A percentile compares a stretch with the other conserved stretches of the same genome.
Conservation (phyloP, 2,113 vertebrate species). For the Tretioscincus oriximinensis region DNA sequence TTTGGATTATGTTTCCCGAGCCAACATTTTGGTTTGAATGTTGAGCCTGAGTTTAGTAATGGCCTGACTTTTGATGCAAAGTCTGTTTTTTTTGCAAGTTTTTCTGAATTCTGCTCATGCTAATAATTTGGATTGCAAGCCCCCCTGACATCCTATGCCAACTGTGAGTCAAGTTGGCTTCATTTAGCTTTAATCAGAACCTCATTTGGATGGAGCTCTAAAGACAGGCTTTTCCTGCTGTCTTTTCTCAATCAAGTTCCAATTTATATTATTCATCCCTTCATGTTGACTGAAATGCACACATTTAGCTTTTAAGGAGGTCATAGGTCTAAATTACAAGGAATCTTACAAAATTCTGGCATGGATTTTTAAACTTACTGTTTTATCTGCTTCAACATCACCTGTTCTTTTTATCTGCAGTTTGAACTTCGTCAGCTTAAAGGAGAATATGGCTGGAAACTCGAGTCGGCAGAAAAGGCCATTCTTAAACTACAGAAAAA, state of each 20-base stretch:
- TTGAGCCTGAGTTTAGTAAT: too few species aligned
- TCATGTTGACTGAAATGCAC: not conserved
- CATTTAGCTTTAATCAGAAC: too few species aligned
- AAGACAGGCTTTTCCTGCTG: too few species aligned
- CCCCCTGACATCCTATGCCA: too few species aligned
- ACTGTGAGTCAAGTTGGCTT: too few species aligned
- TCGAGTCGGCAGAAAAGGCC: constrained; percentile 77
- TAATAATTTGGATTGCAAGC: too few species aligned
- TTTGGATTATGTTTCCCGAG: too few species aligned
- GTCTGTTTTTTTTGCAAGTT: too few species aligned
- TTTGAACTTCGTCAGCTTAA: constrained; percentile 72
- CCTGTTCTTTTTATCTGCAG: constrained; percentile 56
- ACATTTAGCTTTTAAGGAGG: not conserved
- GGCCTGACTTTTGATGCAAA: too few species aligned
- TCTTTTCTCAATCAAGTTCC: not conserved
- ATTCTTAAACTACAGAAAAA: constrained; percentile 82
- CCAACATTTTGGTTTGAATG: too few species aligned
- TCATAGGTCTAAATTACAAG: not conserved
- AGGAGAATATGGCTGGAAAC: constrained; percentile 70
- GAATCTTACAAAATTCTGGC: not conserved
- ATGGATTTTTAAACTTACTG: not conserved
- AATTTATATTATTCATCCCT: not conserved
- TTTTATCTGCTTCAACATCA: not conserved
- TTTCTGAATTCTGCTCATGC: too few species aligned
- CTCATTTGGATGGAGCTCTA: too few species aligned